Conservation (phyloP, 2,888 invertebrate species). For the Ypsolopha sequella region DNA sequence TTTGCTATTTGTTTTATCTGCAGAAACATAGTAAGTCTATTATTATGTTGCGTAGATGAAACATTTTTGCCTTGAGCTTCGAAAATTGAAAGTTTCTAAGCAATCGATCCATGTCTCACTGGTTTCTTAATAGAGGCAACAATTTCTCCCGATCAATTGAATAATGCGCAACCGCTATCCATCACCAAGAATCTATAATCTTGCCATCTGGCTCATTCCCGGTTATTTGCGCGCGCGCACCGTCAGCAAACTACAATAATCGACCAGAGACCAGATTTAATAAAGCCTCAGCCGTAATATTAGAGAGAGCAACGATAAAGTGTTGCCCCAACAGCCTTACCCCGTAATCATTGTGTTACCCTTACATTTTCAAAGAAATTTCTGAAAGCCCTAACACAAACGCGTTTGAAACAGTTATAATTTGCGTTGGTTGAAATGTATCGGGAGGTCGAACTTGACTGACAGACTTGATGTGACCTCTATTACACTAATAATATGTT, state of each 20-base stretch:
- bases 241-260: slow-evolving; percentile 41
- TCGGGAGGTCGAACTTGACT: neutral
- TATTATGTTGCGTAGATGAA: neutral
- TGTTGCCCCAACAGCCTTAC: slow-evolving; percentile 36
- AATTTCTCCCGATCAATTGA: slow-evolving; percentile 21
- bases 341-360: slow-evolving; percentile 53
- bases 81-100: neutral
- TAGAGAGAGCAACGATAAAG: slow-evolving; percentile 51
- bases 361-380: neutral
- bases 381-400: neutral
- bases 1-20: neutral
- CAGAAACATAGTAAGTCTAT: neutral
- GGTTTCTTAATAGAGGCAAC: slow-evolving; percentile 9
- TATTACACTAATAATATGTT: neutral
- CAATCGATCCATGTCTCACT: slow-evolving; percentile 5
- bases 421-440: neutral
- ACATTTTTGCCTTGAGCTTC: neutral
- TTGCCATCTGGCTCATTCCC: slow-evolving; percentile 2
- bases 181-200: slow-evolving; percentile 7
- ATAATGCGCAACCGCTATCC: slow-evolving; percentile 23
- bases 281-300: slow-evolving; percentile 31
- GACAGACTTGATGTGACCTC: neutral
- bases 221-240: slow-evolving; percentile 15
- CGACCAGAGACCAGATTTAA: slow-evolving; percentile 42
- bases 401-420: neutral